These are phyloP conservation scores for Argya squamiceps DNA, from an alignment of 2,797 vertebrate genomes.

Conservation along the genomic window DNA sequence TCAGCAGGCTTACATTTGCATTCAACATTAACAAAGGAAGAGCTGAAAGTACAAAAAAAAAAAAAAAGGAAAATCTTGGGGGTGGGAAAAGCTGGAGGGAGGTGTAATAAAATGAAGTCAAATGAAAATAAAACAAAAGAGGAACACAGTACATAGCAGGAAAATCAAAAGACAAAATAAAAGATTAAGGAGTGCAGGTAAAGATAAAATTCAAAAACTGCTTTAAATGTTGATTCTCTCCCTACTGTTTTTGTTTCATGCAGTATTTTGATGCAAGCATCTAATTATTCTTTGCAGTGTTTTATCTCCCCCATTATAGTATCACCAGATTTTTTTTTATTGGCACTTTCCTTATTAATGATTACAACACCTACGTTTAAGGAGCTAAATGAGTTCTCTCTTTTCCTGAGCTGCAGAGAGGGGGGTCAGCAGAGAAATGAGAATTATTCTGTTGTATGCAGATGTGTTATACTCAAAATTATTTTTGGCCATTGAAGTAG, in stretches of 20 bases:
- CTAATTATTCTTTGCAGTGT: constrained; percentile 73
- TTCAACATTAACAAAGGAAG: constrained; percentile 45
- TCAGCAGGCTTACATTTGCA: background rate
- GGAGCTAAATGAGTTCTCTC: constrained; percentile 71
- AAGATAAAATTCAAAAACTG: constrained; percentile 65
- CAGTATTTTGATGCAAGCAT: constrained; percentile 70
- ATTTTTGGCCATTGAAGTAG: constrained; percentile 27
- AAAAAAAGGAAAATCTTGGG: background rate
- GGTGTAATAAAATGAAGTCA: constrained; percentile 41
- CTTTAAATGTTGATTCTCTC: constrained; percentile 68
- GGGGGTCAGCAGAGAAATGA: constrained; percentile 44
- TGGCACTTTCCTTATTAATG: constrained; percentile 73
- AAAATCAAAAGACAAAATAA: constrained; percentile 69
- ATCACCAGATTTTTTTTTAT: constrained; percentile 73
- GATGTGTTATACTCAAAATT: constrained; percentile 23
- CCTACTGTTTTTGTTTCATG: constrained; percentile 73
- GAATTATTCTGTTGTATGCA: constrained; percentile 42
- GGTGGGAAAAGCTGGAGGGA: constrained; percentile 25
- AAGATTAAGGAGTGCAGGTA: constrained; percentile 69
- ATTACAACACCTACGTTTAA: constrained; percentile 71
- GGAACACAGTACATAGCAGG: background rate
- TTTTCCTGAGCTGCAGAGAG: constrained; percentile 45
- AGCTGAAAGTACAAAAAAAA: background rate
- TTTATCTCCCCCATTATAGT: constrained; percentile 75
- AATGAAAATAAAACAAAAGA: constrained; percentile 59